Conservation (phyloP, 2,888 invertebrate species). For the Meiosimyza platycephala region DNA sequence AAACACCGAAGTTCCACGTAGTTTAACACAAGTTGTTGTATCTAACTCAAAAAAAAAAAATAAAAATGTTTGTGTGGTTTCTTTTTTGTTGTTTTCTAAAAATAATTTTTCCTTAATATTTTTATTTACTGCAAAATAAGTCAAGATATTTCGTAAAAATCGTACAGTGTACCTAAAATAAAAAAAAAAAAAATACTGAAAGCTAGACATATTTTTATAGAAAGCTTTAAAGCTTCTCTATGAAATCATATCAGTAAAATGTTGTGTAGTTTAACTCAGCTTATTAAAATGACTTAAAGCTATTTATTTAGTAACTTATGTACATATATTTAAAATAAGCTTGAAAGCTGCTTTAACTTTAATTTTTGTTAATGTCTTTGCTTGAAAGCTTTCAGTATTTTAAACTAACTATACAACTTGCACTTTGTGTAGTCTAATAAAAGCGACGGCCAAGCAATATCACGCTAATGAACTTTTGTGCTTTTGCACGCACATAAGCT, state of each 20-base stretch:
- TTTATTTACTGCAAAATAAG: constrained; percentile 44
- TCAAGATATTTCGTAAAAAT: constrained; percentile 31
- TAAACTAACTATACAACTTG: neutral
- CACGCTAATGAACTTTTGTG: too few relatives aligned
- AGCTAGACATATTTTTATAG: constrained; percentile 58
- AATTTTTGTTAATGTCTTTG: neutral
- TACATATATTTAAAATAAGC: neutral
- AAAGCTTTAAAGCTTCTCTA: constrained; percentile 45
- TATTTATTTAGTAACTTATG: too few relatives aligned
- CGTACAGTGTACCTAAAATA: constrained; percentile 4
- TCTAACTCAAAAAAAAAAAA: constrained; percentile 20
- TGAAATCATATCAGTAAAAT: constrained; percentile 11
- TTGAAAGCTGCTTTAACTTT: constrained; percentile 12
- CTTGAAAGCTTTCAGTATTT: constrained; percentile 39
- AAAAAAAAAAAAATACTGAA: constrained; percentile 54
- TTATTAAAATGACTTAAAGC: too few relatives aligned
- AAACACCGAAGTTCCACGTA: constrained; percentile 4
- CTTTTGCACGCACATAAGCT: too few relatives aligned
- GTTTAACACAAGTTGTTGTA: constrained; percentile 17
- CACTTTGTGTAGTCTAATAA: neutral
- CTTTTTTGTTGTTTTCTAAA: constrained; percentile 17
- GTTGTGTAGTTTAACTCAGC: neutral
- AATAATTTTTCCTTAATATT: constrained; percentile 37
- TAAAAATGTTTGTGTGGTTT: constrained; percentile 18
- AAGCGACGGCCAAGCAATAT: neutral